Evolutionary conservation across 2,888 invertebrate genomes (phyloP).

Genomic region (Acrobeloides nanus): DNA sequence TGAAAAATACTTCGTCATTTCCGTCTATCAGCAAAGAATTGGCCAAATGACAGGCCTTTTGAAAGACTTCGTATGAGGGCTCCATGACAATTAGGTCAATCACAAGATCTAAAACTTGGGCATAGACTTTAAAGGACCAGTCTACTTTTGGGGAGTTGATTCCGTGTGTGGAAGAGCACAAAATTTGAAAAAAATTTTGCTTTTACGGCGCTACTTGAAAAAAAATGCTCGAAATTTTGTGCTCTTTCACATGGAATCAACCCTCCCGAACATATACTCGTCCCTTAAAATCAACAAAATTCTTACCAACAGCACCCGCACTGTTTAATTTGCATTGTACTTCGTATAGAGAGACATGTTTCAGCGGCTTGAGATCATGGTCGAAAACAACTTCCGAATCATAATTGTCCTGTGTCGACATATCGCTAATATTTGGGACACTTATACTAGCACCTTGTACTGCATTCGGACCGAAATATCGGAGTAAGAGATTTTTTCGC

Average conservation of each 20-base stretch:
- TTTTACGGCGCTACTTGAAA: too few species aligned
- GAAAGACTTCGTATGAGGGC: conserved; percentile 70
- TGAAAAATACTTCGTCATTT: conserved; percentile 41
- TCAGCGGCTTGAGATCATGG: conserved; percentile 23
- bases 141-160: too few species aligned
- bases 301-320: conserved; percentile 74
- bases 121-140: too few species aligned
- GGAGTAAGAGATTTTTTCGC: conserved; percentile 66
- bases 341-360: conserved; percentile 57
- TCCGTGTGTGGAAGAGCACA: too few species aligned
- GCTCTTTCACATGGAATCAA: too few species aligned
- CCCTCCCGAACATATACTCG: too few species aligned
- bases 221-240: too few species aligned
- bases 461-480: conserved; percentile 69
- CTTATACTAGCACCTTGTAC: conserved; percentile 20
- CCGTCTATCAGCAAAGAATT: conserved; percentile 67
- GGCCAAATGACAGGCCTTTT: conserved; percentile 86
- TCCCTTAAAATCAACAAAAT: too few species aligned
- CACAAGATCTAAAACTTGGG: conserved; percentile 69
- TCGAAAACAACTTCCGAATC: too few species aligned
- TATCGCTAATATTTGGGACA: too few species aligned
- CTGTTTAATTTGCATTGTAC: conserved; percentile 89
- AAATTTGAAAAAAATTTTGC: too few species aligned
- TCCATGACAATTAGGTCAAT: conserved; percentile 92
- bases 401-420: too few species aligned